Evolutionary conservation across 2,888 invertebrate species (phyloP).

Genomic region (Drosophila meridiana): DNA sequence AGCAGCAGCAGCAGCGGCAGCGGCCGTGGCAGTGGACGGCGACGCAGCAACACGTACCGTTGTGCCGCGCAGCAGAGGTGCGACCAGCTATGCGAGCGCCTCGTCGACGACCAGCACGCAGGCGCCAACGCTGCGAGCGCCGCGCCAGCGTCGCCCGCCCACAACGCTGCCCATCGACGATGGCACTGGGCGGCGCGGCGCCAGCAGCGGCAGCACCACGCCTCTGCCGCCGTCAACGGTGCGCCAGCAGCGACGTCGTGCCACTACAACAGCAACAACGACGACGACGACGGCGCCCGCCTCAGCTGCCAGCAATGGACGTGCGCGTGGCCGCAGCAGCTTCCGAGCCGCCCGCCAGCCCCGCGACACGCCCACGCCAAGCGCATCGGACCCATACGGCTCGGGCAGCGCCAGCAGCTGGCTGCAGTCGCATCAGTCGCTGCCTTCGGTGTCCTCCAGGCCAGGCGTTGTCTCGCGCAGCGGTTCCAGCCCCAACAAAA

Average conservation of each 20-base stretch:
- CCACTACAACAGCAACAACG: conserved; percentile 39
- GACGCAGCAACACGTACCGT: conserved; percentile 34
- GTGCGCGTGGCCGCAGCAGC: conserved; percentile 42
- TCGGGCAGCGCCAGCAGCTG: conserved; percentile 34
- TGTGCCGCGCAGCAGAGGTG: conserved; percentile 49
- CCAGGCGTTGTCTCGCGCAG: conserved; percentile 11
- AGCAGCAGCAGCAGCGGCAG: conserved; percentile 40
- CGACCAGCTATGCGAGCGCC: conserved; percentile 47
- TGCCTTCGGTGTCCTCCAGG: conserved; percentile 29
- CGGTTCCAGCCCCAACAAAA: conserved; percentile 68
- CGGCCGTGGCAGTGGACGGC: conserved; percentile 28
- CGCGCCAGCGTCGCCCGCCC: conserved; percentile 76
- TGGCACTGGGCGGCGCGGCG: conserved; percentile 43
- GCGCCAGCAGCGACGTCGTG: conserved; percentile 45
- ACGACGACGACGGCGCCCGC: conserved; percentile 25
- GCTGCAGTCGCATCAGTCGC: conserved; percentile 43
- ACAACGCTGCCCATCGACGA: conserved; percentile 64
- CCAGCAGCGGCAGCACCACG: conserved; percentile 42
- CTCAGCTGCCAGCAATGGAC: conserved; percentile 14
- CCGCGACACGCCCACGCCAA: conserved; percentile 62
- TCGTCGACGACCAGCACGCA: conserved; percentile 79
- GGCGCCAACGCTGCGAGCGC: conserved; percentile 85
- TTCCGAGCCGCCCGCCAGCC: conserved; percentile 64
- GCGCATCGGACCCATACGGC: conserved; percentile 9
- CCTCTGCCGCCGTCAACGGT: conserved; percentile 56